These are phyloP conservation scores for Isotomurus palustris DNA, from an alignment of 2,888 invertebrate genomes.

Conservation along the genomic window DNA sequence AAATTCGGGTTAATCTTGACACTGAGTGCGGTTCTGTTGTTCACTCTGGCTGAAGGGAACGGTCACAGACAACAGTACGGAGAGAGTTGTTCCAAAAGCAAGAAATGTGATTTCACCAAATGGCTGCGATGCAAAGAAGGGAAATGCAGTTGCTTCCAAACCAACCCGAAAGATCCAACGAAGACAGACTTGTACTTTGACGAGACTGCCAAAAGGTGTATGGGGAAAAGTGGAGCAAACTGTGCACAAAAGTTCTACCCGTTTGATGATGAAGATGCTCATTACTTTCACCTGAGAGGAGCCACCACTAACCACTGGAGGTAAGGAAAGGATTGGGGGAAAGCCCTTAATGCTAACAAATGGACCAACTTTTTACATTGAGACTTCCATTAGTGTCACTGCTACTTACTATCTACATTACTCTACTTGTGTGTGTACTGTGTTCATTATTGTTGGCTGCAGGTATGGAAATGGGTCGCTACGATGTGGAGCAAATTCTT, in stretches of 20 bases:
- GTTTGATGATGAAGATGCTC: conserved; percentile 33
- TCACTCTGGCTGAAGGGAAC: conserved; percentile 8
- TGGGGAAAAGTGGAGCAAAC: conserved; percentile 25
- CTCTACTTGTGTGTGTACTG: background rate
- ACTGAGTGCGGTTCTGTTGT: background rate
- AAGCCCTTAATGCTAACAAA: background rate
- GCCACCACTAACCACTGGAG: conserved; percentile 36
- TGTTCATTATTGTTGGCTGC: background rate
- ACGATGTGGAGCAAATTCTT: conserved; percentile 29
- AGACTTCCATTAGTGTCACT: too few species aligned
- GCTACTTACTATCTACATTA: too few species aligned
- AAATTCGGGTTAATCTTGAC: background rate
- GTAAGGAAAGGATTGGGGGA: background rate
- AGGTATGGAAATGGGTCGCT: conserved; percentile 37
- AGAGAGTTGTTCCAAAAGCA: conserved; percentile 26
- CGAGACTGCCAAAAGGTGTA: conserved; percentile 21
- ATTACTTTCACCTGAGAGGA: conserved; percentile 32
- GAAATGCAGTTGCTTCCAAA: conserved; percentile 30
- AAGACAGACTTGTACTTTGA: conserved; percentile 24
- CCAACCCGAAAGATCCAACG: background rate
- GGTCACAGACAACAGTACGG: conserved; percentile 34
- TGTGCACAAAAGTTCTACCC: conserved; percentile 35
- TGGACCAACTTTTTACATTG: background rate
- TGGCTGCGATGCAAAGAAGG: conserved; percentile 25
- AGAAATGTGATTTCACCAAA: conserved; percentile 38